Conservation (phyloP, 2,888 invertebrate genomes). For the Rambutsinella grinnellia region DNA sequence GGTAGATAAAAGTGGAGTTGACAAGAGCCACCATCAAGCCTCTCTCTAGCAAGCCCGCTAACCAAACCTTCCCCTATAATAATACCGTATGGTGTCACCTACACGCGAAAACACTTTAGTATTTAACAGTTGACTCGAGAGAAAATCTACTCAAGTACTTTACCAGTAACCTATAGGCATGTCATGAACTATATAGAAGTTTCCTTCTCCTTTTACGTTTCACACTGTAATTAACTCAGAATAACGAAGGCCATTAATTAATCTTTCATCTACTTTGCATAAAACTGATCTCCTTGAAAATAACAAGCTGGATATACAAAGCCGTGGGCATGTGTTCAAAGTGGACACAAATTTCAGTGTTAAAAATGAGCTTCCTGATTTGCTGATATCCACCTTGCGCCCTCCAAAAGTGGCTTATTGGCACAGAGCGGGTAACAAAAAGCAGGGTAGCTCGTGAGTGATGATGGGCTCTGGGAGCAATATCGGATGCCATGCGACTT, state of each 20-base stretch:
- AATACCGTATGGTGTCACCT: not conserved
- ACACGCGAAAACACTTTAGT: not conserved
- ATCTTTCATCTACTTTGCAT: slow-evolving; percentile 38
- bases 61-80: not conserved
- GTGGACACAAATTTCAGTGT: not conserved
- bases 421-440: not conserved
- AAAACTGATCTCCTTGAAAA: too few species aligned
- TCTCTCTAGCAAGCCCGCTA: not conserved
- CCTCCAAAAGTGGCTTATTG: not conserved
- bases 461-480: slow-evolving; percentile 30
- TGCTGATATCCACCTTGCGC: not conserved
- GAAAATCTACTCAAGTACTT: too few species aligned
- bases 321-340: not conserved
- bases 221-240: too few species aligned
- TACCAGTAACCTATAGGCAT: too few species aligned
- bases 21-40: not conserved
- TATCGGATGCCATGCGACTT: slow-evolving; percentile 19
- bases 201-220: too few species aligned
- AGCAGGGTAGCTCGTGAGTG: slow-evolving; percentile 4
- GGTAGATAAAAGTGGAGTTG: not conserved
- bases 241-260: slow-evolving; percentile 37
- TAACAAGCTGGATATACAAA: too few species aligned
- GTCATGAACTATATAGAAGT: too few species aligned
- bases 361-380: not conserved
- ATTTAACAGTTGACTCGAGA: too few species aligned